Evolutionary conservation across 1,140 invertebrate genomes (phyloP), one percentile per base, ranked within the genome.

Genomic region (Drosophila nebulosa): DNA sequence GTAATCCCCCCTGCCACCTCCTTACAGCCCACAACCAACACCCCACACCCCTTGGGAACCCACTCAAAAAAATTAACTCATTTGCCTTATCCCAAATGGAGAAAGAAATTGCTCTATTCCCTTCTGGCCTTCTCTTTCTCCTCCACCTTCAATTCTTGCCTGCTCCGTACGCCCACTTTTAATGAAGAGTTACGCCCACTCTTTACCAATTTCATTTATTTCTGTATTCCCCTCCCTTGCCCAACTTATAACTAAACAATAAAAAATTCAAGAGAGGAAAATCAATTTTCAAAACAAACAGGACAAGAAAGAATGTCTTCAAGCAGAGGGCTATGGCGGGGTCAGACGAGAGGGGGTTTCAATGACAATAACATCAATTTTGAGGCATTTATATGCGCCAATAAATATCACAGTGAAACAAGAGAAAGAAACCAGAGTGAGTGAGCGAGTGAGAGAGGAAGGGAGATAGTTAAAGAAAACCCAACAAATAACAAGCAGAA

Each of bases 321-420:
- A 46, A 46, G 39, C 12, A n/a, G 10, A 21, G 7, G 39, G 35
- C n/a, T n/a, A n/a, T n/a, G n/a, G 22, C 12, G 27, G 60, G 42
- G 39, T 32, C n/a, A n/a, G 59, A n/a, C 36, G 51, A 63, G 65
- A 64, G 75, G 67, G 78, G 50, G 50, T 78, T 86, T 59, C 50
- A 81, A 83, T 80, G 83, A 86, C 83, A 86, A 88, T 86, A 86
- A 86, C 83, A 86, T 88, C 78, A 86, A 86, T 86, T 86, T 86
- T 83, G 74, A 86, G 83, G 83, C 78, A 86, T 86, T 88, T 86
- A 86, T 86, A 86, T 86, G 83, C 83, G 83, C 83, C 78, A 86
- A 86, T 86, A 86, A 86, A 86, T 86, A 79, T 75, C 69, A 83
- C 63, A 73, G 69, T 74, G 68, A 74, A 78, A 78, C 60, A 74